phyloP scores from a whole-genome alignment of 2,888 invertebrate genomes.

The Stegophylla sp. region DNA sequence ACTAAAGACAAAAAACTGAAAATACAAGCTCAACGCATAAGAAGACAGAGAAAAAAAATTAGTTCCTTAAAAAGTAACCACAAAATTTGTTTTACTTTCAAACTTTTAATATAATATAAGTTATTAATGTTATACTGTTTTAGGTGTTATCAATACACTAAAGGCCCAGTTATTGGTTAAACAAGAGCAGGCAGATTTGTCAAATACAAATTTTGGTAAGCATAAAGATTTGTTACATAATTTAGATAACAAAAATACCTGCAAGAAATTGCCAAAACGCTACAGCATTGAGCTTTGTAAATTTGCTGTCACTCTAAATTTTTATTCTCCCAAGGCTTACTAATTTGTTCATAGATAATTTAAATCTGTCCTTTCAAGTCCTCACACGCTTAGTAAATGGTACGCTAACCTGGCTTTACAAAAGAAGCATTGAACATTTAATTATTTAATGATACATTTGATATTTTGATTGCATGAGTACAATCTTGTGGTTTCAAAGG shows the following conservation, averaged over 20 bases:
- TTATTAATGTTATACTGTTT: too few species aligned
- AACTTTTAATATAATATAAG: too few species aligned
- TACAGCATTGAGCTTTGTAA: neutral
- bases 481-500: neutral
- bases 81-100: too few species aligned
- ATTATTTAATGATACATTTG: constrained; percentile 5
- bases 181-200: neutral
- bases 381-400: neutral
- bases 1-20: too few species aligned
- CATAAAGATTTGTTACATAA: neutral
- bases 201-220: neutral
- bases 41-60: too few species aligned
- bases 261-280: neutral
- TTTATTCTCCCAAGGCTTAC: constrained; percentile 1
- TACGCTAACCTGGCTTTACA: neutral
- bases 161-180: neutral
- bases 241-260: neutral
- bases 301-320: neutral
- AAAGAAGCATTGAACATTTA: neutral
- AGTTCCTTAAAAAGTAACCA: too few species aligned
- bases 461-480: neutral
- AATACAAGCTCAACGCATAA: too few species aligned
- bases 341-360: neutral
- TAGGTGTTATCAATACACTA: neutral
- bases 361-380: neutral